phyloP scores from a whole-genome alignment of 2,888 invertebrate species.

The Cabera pusaria region DNA sequence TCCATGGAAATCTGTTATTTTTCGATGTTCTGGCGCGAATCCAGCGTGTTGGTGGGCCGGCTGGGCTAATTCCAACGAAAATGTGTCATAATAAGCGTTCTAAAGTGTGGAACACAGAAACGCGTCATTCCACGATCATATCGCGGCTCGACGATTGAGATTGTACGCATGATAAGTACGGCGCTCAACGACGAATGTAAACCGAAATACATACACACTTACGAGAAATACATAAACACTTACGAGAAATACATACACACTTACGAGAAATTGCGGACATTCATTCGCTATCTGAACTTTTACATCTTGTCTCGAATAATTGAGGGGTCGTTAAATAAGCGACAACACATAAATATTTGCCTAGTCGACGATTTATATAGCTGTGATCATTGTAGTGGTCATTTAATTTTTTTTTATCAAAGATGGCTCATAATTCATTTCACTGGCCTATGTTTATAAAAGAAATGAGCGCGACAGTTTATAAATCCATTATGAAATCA shows the following conservation, averaged over 20 bases:
- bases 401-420: too few relatives aligned
- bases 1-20: slow-evolving; percentile 52
- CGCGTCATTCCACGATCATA: slow-evolving; percentile 49
- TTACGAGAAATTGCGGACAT: slow-evolving; percentile 5
- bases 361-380: too few relatives aligned
- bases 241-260: slow-evolving; percentile 5
- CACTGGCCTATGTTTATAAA: too few relatives aligned
- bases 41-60: slow-evolving; percentile 64
- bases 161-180: slow-evolving; percentile 36
- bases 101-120: slow-evolving; percentile 56
- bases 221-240: slow-evolving; percentile 5
- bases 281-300: slow-evolving; percentile 8
- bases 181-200: slow-evolving; percentile 1
- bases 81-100: slow-evolving; percentile 70
- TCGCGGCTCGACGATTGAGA: slow-evolving; percentile 44
- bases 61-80: slow-evolving; percentile 70
- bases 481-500: too few relatives aligned
- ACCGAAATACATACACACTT: slow-evolving; percentile 4
- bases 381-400: neutral
- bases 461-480: too few relatives aligned
- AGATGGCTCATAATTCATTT: too few relatives aligned
- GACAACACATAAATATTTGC: neutral
- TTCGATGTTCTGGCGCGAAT: slow-evolving; percentile 60
- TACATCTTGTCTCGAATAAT: slow-evolving; percentile 11
- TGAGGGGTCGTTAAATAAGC: slow-evolving; percentile 13